Conservation (phyloP, 2,113 vertebrate genomes). For the Phalacrocorax carbo region DNA sequence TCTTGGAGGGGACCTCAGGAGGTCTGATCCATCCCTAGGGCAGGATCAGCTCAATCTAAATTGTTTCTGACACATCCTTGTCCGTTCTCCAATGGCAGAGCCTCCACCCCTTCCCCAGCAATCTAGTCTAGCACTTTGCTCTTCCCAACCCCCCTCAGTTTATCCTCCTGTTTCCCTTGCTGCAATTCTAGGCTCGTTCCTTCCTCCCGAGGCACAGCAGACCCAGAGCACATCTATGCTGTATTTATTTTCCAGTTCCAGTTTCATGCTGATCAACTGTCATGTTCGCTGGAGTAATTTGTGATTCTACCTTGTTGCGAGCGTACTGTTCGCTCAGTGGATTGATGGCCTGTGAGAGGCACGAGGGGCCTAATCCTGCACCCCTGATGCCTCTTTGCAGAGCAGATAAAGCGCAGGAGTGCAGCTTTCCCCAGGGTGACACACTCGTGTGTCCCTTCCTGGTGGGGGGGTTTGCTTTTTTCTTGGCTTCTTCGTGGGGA, state of each 20-base stretch:
- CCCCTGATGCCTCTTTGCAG: background rate
- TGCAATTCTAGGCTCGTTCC: background rate
- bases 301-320: background rate
- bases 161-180: background rate
- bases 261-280: background rate
- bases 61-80: background rate
- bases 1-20: background rate
- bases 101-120: background rate
- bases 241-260: background rate
- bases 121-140: background rate
- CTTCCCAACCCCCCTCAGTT: background rate
- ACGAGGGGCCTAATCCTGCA: background rate
- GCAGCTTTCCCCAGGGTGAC: background rate
- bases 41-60: background rate
- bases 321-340: fast-evolving
- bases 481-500: background rate
- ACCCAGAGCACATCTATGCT: background rate
- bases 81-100: background rate
- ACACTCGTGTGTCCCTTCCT: background rate
- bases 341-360: background rate
- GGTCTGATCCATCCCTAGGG: background rate
- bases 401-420: background rate
- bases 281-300: background rate
- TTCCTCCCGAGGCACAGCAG: background rate
- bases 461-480: background rate